Evolutionary conservation across 2,113 vertebrate species (phyloP), one percentile per base, ranked within the genome.

Genomic region (Petrocephalus microphthalmus): DNA sequence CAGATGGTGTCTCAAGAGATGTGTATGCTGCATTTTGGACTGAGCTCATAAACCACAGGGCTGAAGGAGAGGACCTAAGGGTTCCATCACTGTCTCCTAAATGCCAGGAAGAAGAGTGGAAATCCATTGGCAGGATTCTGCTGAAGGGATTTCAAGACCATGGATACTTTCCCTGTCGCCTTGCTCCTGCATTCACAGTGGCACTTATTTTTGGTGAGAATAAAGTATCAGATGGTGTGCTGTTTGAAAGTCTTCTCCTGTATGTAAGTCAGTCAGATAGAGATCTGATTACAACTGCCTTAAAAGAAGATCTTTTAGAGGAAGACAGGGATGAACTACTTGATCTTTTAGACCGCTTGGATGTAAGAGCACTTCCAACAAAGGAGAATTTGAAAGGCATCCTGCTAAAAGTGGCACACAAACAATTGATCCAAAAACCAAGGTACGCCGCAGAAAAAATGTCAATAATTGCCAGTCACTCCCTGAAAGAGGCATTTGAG

Each of bases 91-190:
- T 20, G 4, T 81, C 17, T 45, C 33, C 25, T 7, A 81, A 81
- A 81, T 81, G 33, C 0, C 37, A 90, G 52, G 71, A 91, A 54
- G 88, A 91, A 87, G 88, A 92, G 25, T 91, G 91, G 88, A 91
- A 89, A 89, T 88, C 91, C 56, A 74, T 90, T 17, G 91, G 89
- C 5, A 29, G 89, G 82, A 91, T 92, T 25, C 37, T 91, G 11
- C 2, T 84, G 0, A 91, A 92, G 25, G 89, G 89, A 89, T 92
- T 88, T 83, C 11, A 88, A 45, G 91, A 92, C 67, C 89, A 92
- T 54, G 13, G 87, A 3, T 86, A 87, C 87, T 86, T 83, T 25
- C 81, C 84, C 19, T 22, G 0, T 20, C 13, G 42, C 20, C 54
- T 88, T 56, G 51, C 81, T 11, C 87, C 20, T 22, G 53, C 52